Evolutionary conservation across 1,140 invertebrate species (phyloP).

Genomic region (Drosophila mauritiana): DNA sequence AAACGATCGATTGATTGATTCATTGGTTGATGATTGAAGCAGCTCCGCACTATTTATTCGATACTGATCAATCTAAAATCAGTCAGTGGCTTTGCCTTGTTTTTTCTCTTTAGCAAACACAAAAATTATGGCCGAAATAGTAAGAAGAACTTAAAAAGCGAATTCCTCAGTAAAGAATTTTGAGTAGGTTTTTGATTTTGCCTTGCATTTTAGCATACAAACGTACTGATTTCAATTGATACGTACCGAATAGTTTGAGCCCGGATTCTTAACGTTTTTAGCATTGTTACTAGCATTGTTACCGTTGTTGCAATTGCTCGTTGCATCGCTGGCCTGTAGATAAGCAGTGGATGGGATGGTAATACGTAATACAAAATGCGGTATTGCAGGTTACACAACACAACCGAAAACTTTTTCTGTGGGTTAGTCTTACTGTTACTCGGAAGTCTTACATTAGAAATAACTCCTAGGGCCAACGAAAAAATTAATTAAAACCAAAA

Average conservation of each 20-base stretch:
- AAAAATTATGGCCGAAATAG: constrained; percentile 65
- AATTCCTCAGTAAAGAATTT: constrained; percentile 39
- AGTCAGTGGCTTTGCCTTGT: constrained; percentile 51
- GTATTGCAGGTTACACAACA: constrained; percentile 34
- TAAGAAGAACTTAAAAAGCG: constrained; percentile 31
- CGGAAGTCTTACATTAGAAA: constrained; percentile 1
- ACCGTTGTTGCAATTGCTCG: constrained; percentile 77
- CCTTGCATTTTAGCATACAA: constrained; percentile 49
- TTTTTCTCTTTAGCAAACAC: constrained; percentile 26
- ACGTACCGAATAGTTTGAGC: constrained; percentile 85
- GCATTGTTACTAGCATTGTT: constrained; percentile 76
- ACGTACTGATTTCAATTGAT: constrained; percentile 85
- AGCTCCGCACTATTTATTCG: constrained; percentile 66
- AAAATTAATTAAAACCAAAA: constrained; percentile 8
- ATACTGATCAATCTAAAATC: constrained; percentile 85
- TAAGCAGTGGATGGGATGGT: constrained; percentile 84
- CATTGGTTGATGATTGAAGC: constrained; percentile 24
- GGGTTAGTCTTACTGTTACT: constrained; percentile 57
- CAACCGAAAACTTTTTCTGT: constrained; percentile 20
- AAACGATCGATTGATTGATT: constrained; percentile 6
- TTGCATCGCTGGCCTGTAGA: constrained; percentile 84
- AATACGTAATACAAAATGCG: constrained; percentile 71
- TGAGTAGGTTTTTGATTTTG: constrained; percentile 34
- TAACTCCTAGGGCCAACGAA: constrained; percentile 10
- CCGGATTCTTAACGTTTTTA: constrained; percentile 85